Conservation (phyloP, 2,113 vertebrate species). For the Leucopsar rothschildi region DNA sequence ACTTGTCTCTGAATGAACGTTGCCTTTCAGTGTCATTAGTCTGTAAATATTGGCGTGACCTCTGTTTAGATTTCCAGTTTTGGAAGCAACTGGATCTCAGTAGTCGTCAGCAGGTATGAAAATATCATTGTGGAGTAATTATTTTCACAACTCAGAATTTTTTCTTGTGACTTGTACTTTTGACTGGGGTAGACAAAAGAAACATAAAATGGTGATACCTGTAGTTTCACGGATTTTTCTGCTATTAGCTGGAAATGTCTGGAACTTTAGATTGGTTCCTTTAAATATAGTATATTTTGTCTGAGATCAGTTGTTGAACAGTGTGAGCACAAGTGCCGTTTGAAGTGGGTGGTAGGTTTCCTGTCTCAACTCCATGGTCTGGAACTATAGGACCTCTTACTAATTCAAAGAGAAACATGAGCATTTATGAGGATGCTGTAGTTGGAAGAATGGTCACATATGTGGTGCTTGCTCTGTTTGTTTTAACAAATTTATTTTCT, state of each 20-base stretch:
- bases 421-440: not conserved
- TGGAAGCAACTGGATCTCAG: conserved; percentile 99
- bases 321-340: not conserved
- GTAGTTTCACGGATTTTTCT: not conserved
- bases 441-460: not conserved
- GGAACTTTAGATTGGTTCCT: not conserved
- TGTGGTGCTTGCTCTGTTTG: not conserved
- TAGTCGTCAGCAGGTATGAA: conserved; percentile 91
- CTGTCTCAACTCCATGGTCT: not conserved
- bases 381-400: not conserved
- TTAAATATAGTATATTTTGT: not conserved
- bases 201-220: not conserved
- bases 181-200: not conserved
- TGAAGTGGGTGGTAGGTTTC: not conserved
- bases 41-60: conserved; percentile 97
- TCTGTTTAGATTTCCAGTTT: conserved; percentile 98
- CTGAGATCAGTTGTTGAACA: not conserved
- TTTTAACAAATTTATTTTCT: not conserved
- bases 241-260: not conserved
- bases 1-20: conserved; percentile 92
- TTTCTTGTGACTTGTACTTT: not conserved
- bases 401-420: accelerated
- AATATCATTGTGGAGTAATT: not conserved
- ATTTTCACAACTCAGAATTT: not conserved
- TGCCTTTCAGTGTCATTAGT: conserved; percentile 94